Base-by-base conservation (phyloP, 2,113 vertebrate species). In the Leucoraja erinaceus region DNA sequence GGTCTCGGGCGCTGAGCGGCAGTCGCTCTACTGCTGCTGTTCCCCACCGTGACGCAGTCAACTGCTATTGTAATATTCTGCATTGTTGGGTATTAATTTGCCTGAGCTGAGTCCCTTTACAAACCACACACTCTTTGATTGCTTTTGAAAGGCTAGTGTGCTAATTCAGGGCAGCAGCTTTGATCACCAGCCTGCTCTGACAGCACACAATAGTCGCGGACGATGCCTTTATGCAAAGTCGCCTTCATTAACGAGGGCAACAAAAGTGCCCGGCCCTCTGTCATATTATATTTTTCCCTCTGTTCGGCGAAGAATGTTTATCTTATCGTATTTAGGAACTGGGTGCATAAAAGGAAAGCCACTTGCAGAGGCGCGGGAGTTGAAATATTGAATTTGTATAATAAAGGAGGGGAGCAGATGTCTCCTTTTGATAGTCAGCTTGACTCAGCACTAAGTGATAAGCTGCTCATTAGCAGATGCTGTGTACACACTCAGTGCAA, bases 381-480 rank as follows among this genome's bases (percentile, higher is more conserved):
- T 72, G 70, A 74, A 91, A 91, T 74, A 38, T 91, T 25, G 70
- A 91, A 91, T 91, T 91, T 91, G 66, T 91, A 74, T 91, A 91
- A 91, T 91, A 91, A 91, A 91, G 59, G 90, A 12, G 18, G 72
- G 90, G 4, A 91, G 90, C 90, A 91, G 90, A 91, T 91, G 90
- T 91, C 90, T 1, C n/a, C n/a, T 1, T 33, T 38, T 70, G 88
- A 90, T 90, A 70, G 88, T 90, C 63, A 33, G 14, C 8, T 38
- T 91, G 90, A 91, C 90, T 91, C 90, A 91, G 90, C 90, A 91
- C 61, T 74, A 91, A 38, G 66, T 70, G 88, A 90, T 90, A 90
- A 91, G 90, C 90, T 72, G 18, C 90, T 54, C 90, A 54, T 91
- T 74, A 47, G 25, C 90, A 91, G 90, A 33, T 91, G 90, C 38